A percentile compares a stretch with the other conserved stretches of the same genome.
Evolutionary conservation across 2,797 vertebrate genomes (phyloP).

Genomic region (Astyanax mexicanus): DNA sequence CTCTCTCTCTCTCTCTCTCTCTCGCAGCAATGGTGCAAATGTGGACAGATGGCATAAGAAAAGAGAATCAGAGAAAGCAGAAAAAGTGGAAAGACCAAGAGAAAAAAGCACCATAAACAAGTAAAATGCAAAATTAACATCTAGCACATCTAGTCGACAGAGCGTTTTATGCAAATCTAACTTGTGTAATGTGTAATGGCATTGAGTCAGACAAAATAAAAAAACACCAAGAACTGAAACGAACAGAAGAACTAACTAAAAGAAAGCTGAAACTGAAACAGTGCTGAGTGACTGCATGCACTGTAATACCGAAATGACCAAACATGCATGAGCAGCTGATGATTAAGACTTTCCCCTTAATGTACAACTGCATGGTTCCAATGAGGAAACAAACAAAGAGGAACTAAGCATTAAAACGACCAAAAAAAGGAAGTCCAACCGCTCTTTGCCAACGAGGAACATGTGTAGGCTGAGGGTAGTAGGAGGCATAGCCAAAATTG

Average conservation of each 20-base stretch:
- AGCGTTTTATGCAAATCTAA: not conserved
- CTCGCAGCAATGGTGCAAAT: conserved; percentile 1
- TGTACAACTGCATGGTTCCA: not conserved
- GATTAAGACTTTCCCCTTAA: not conserved
- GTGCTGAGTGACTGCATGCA: not conserved
- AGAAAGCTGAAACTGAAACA: not conserved
- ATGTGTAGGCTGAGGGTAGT: not conserved
- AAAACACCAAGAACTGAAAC: not conserved
- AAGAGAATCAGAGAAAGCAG: not conserved
- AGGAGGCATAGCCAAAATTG: not conserved
- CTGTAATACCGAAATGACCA: not conserved
- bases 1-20: too few relatives aligned
- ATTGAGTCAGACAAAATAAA: not conserved
- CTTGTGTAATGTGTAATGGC: not conserved
- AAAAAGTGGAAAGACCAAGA: not conserved
- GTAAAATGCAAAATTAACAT: conserved; percentile 1
- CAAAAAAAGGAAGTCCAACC: conserved; percentile 38
- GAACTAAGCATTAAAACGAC: not conserved
- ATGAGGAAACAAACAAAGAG: conserved; percentile 10
- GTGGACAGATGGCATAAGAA: conserved; percentile 16
- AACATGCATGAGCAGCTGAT: not conserved
- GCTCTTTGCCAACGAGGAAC: not conserved
- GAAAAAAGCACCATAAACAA: not conserved
- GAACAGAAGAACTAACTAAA: not conserved
- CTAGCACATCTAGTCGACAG: not conserved